These are phyloP conservation scores for Corapipo altera DNA, from an alignment of 2,113 vertebrate species.

Conservation along the genomic window DNA sequence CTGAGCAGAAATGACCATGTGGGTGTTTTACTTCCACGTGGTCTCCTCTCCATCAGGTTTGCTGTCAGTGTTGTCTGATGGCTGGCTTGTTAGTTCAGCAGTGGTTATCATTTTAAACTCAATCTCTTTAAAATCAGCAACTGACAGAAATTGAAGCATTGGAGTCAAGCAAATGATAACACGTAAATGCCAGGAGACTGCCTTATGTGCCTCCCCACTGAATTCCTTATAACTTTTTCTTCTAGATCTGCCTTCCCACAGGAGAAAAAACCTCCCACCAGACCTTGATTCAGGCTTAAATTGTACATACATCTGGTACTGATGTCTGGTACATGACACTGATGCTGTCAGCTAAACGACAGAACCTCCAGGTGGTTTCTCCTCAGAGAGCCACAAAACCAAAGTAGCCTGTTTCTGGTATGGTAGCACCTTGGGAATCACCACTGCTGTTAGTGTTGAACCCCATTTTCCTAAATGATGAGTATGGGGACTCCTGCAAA, in stretches of 20 bases:
- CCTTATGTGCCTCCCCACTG: neutral
- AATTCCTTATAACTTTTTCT: neutral
- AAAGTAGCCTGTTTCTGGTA: neutral
- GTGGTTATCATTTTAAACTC: neutral
- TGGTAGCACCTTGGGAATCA: neutral
- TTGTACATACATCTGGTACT: neutral
- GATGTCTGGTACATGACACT: neutral
- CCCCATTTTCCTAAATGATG: rapidly evolving
- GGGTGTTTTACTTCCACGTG: neutral
- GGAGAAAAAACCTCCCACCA: neutral
- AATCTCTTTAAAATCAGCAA: neutral
- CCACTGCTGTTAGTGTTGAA: neutral
- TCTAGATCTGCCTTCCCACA: neutral
- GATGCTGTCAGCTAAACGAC: neutral
- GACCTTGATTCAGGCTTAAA: neutral
- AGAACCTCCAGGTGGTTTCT: neutral
- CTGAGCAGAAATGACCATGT: neutral
- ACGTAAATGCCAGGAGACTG: neutral
- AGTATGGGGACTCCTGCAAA: neutral
- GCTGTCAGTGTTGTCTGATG: neutral
- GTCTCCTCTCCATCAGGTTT: neutral
- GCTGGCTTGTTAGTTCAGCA: neutral
- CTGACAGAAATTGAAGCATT: neutral
- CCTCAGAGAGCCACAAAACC: neutral
- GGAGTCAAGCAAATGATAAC: neutral